Conservation (phyloP, 1,140 invertebrate species). For the Euborellia annulipes region DNA sequence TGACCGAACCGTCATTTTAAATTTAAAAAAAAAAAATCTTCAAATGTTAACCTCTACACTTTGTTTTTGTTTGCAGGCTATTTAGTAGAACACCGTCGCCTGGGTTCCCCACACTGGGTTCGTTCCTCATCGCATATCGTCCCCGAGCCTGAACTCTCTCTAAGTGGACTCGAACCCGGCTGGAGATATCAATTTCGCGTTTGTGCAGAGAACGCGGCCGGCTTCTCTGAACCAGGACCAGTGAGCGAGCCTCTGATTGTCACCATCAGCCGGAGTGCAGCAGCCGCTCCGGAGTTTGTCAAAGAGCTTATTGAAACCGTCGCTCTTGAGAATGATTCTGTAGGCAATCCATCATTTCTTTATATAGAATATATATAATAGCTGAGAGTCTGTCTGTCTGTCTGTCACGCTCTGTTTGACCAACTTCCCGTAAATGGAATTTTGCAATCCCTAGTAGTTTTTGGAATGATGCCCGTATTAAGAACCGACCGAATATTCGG, state of each 20-base stretch:
- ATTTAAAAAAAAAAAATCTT: too few relatives aligned
- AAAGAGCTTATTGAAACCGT: slow-evolving; percentile 45
- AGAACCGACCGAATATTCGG: too few relatives aligned
- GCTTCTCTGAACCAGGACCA: slow-evolving; percentile 59
- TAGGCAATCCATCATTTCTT: slow-evolving; percentile 14
- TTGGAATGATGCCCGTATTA: too few relatives aligned
- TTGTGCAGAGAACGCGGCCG: slow-evolving; percentile 69
- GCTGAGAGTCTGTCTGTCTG: too few relatives aligned
- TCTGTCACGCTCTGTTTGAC: too few relatives aligned
- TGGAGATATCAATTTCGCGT: slow-evolving; percentile 81
- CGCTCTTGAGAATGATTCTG: slow-evolving; percentile 60
- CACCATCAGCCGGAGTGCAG: slow-evolving; percentile 39
- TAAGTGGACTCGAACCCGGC: slow-evolving; percentile 65
- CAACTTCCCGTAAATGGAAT: too few relatives aligned
- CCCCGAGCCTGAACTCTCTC: slow-evolving; percentile 46
- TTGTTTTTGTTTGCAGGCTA: slow-evolving; percentile 34
- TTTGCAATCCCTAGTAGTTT: too few relatives aligned
- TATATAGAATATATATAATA: too few relatives aligned
- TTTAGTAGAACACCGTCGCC: slow-evolving; percentile 59
- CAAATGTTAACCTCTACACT: too few relatives aligned
- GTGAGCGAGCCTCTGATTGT: slow-evolving; percentile 62
- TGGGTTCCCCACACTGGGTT: slow-evolving; percentile 60
- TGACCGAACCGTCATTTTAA: too few relatives aligned
- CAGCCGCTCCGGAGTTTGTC: slow-evolving; percentile 49
- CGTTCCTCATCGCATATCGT: slow-evolving; percentile 53